phyloP scores from a whole-genome alignment of 2,888 invertebrate genomes.

The Chromoteleia sp. region DNA sequence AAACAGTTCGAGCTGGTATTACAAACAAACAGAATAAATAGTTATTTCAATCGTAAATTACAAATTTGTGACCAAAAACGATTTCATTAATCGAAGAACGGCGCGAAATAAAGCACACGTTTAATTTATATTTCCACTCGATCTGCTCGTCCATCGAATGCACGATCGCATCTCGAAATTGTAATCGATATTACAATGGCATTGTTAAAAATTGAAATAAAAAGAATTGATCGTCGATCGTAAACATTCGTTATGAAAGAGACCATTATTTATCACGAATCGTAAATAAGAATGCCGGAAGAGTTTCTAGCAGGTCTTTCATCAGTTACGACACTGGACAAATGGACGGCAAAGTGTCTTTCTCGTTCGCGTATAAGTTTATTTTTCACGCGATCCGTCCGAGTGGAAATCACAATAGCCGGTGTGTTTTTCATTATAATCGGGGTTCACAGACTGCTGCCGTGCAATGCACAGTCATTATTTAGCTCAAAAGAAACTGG shows the following conservation, averaged over 20 bases:
- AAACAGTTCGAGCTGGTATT: too few species aligned
- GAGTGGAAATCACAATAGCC: constrained; percentile 47
- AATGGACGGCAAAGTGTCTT: constrained; percentile 5
- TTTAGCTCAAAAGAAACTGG: constrained; percentile 57
- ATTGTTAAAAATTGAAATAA: too few species aligned
- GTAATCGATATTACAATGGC: too few species aligned
- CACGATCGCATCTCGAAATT: too few species aligned
- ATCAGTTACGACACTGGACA: constrained; percentile 16
- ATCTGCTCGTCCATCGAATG: too few species aligned
- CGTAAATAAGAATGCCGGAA: constrained; percentile 29
- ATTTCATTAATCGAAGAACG: too few species aligned
- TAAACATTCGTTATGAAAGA: not conserved
- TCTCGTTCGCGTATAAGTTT: constrained; percentile 16
- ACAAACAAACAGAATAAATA: too few species aligned
- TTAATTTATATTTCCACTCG: too few species aligned
- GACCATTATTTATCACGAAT: not conserved
- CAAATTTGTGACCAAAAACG: too few species aligned
- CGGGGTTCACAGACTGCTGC: constrained; percentile 41
- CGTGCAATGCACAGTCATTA: constrained; percentile 36
- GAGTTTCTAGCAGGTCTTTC: constrained; percentile 3
- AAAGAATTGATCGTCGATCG: not conserved
- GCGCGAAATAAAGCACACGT: too few species aligned
- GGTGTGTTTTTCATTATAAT: constrained; percentile 40
- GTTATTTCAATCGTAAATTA: too few species aligned
- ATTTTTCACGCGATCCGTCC: constrained; percentile 41